Evolutionary conservation across 1,140 invertebrate species (phyloP).

Genomic region (Heliothis virescens): DNA sequence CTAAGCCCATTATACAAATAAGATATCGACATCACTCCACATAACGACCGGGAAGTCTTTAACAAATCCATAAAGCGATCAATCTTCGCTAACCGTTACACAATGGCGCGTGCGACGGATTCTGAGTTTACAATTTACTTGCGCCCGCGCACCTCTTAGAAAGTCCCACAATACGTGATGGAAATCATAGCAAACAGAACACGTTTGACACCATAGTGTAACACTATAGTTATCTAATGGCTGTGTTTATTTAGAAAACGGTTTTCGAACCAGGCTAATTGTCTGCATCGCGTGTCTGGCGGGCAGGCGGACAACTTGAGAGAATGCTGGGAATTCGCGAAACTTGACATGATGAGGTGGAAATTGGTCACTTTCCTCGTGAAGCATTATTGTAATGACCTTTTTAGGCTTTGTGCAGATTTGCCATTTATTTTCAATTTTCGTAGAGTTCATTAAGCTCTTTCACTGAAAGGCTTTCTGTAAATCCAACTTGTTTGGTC

Average conservation of each 20-base stretch:
- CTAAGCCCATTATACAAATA: neutral
- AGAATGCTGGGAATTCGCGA: conserved; percentile 12
- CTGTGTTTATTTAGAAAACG: conserved; percentile 45
- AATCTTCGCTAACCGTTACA: conserved; percentile 45
- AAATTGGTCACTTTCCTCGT: neutral
- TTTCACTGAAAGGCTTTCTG: no score
- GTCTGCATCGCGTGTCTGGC: conserved; percentile 24
- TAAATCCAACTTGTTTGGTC: no score
- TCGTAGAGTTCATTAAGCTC: no score
- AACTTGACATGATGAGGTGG: neutral
- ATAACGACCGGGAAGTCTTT: conserved; percentile 44
- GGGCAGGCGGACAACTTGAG: neutral
- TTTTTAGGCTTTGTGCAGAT: no score
- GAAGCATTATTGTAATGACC: neutral
- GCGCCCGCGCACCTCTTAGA: conserved; percentile 55
- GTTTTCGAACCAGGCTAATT: conserved; percentile 32
- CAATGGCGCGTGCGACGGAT: conserved; percentile 49
- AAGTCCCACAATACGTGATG: conserved; percentile 56
- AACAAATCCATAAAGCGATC: conserved; percentile 28
- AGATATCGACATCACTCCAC: conserved; percentile 4
- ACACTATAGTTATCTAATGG: conserved; percentile 20
- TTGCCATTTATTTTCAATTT: no score
- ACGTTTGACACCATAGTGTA: conserved; percentile 22
- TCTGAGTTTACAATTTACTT: conserved; percentile 33
- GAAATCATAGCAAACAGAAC: conserved; percentile 50